These are phyloP conservation scores for Stomorhina lunata DNA, from an alignment of 2,888 invertebrate genomes.

Conservation along the genomic window DNA sequence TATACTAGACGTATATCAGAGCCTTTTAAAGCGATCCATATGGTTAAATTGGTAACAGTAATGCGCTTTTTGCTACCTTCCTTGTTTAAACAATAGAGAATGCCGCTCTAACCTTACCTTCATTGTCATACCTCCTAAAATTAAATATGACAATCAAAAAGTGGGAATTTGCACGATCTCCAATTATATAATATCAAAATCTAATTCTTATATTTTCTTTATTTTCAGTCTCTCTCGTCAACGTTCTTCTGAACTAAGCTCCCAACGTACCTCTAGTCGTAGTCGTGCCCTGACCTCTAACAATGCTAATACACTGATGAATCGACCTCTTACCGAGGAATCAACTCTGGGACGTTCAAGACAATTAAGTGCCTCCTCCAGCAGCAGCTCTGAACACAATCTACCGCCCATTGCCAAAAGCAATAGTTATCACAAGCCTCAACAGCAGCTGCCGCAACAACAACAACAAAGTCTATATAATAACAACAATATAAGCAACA, in stretches of 20 bases:
- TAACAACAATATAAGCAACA: conserved; percentile 63
- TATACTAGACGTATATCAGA: too few relatives aligned
- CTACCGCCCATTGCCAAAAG: conserved; percentile 74
- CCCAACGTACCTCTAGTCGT: conserved; percentile 67
- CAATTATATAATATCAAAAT: neutral
- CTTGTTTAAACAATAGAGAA: too few relatives aligned
- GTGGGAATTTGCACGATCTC: too few relatives aligned
- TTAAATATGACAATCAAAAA: too few relatives aligned
- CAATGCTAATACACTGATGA: conserved; percentile 44
- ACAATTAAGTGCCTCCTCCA: conserved; percentile 80
- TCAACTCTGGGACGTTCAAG: conserved; percentile 69
- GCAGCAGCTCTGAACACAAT: conserved; percentile 84
- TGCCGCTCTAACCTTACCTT: too few relatives aligned
- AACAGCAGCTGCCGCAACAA: conserved; percentile 80
- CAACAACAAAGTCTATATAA: conserved; percentile 63
- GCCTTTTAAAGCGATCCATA: too few relatives aligned
- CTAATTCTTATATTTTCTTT: conserved; percentile 11
- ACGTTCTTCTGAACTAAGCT: conserved; percentile 79
- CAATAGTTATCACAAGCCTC: conserved; percentile 67
- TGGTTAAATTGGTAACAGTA: too few relatives aligned
- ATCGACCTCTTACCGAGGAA: conserved; percentile 55
- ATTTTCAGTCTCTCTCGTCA: conserved; percentile 82
- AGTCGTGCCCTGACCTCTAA: conserved; percentile 67
- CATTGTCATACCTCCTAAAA: too few relatives aligned
- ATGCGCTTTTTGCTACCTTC: too few relatives aligned